Evolutionary conservation across 2,113 vertebrate genomes (phyloP), one percentile per base, ranked within the genome.

Genomic region (Sinocyclocheilus anophthalmus): DNA sequence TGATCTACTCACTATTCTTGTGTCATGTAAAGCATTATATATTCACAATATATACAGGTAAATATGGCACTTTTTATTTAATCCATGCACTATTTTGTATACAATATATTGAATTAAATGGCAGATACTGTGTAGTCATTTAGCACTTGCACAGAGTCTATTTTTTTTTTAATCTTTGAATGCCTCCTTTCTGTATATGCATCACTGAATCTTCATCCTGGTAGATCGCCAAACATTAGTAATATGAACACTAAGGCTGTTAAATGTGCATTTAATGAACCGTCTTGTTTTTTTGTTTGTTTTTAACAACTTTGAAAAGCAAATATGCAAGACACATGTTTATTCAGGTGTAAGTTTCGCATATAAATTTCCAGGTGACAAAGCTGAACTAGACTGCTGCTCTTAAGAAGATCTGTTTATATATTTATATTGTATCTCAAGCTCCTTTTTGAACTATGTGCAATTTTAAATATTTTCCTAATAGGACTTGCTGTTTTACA

Each of bases 381-480:
- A 81, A 81, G 79, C 76, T 57, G 5, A 78, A 39, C 50, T 24
- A 78, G 16, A 78, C 42, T 67, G 79, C 79, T 81, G 59, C 79
- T 81, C 37, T 39, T 16, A 45, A 50, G 59, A 67, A 30, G 79
- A 81, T 45, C 16, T 67, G 59, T 81, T 67, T 48, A 67, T 67
- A 81, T 67, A 81, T 81, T 67, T 80, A 24, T 67, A 81, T 67
- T 80, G 8, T 67, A 81, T 48, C 10, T 48, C 9, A 11, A 67
- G 9, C 59, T 61, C 30, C 2, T 50, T 50, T 50, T 48, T 76
- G 42, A 48, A 76, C 24, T 24, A 30, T 67, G 79, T 67, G 79
- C 79, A 67, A 48, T 81, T 81, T 67, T 30, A 81, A 67, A 67
- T 48, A 67, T 67, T 67, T 81, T 81, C 61, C 18, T 61, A 81